phyloP scores from a whole-genome alignment of 2,888 invertebrate genomes.

The Melanostoma scalare region DNA sequence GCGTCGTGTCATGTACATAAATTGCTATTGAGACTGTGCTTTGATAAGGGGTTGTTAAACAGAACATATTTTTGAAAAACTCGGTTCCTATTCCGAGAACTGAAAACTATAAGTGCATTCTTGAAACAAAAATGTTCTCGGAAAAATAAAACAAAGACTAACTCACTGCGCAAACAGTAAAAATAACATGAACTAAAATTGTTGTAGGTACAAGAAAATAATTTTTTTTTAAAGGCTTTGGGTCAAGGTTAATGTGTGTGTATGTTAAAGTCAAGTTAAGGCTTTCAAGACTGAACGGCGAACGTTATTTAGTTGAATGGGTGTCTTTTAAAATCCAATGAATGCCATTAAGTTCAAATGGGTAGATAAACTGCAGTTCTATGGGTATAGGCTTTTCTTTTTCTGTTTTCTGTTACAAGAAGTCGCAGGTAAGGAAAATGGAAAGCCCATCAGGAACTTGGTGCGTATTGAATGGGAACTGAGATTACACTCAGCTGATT shows the following conservation, averaged over 20 bases:
- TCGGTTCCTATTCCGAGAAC: background rate
- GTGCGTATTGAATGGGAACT: too few species aligned
- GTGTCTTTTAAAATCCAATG: conserved; percentile 25
- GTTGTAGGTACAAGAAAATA: background rate
- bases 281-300: conserved; percentile 9
- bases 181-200: background rate
- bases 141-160: background rate
- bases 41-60: conserved; percentile 1
- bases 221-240: background rate
- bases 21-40: conserved; percentile 1
- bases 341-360: conserved; percentile 22
- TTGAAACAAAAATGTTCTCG: background rate
- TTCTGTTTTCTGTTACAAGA: background rate
- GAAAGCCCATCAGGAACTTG: background rate
- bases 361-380: conserved; percentile 1
- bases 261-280: conserved; percentile 5
- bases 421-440: background rate
- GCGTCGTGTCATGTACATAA: background rate
- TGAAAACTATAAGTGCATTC: background rate
- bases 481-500: too few species aligned
- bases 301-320: conserved; percentile 36
- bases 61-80: background rate
- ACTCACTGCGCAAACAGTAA: background rate
- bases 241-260: conserved; percentile 12
- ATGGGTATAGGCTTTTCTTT: background rate